phyloP scores from a whole-genome alignment of 2,113 vertebrate genomes.

The Chaetura pelagica region DNA sequence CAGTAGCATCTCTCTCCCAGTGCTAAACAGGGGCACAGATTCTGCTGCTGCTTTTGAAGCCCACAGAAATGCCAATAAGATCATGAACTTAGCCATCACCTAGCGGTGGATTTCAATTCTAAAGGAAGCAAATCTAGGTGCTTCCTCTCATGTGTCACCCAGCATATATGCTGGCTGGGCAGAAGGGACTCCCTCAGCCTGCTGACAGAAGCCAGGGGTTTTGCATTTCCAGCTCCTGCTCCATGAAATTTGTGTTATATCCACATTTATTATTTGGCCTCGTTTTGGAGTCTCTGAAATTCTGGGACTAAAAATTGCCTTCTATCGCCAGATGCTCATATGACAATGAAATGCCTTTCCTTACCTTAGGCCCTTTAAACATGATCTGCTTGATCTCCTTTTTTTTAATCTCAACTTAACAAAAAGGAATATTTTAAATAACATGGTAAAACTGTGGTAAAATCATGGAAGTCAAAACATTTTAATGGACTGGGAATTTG shows the following conservation, averaged over 20 bases:
- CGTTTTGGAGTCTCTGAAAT: neutral
- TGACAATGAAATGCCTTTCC: neutral
- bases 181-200: neutral
- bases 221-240: neutral
- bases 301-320: neutral
- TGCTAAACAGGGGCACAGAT: fast-evolving
- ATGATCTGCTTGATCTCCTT: neutral
- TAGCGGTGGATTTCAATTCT: neutral
- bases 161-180: neutral
- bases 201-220: neutral
- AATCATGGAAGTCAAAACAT: neutral
- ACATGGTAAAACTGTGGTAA: neutral
- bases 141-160: neutral
- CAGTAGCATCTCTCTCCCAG: neutral
- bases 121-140: neutral
- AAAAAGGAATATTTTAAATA: slow-evolving; percentile 36
- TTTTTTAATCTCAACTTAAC: neutral
- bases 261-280: neutral
- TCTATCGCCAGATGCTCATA: neutral
- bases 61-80: neutral
- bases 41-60: neutral
- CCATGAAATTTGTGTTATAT: neutral
- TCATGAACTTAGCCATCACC: neutral
- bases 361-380: neutral
- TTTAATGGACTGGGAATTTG: slow-evolving; percentile 54